These are phyloP conservation scores for Pseudocheirus occidentalis DNA, from an alignment of 2,797 vertebrate genomes.

Conservation along the genomic window DNA sequence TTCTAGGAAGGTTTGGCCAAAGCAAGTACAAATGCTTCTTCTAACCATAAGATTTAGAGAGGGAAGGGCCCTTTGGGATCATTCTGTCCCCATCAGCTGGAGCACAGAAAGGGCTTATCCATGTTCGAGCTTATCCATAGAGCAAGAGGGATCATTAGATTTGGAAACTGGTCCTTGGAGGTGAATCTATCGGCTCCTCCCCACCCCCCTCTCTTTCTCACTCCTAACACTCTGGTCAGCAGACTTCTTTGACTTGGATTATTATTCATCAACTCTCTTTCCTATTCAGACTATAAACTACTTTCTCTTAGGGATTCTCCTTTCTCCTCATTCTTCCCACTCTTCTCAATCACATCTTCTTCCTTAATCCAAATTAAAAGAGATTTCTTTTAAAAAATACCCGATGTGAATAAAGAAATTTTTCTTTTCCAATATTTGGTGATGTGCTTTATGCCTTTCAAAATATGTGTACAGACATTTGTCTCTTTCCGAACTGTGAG, in stretches of 20 bases:
- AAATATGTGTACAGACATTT: background rate
- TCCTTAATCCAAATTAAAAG: background rate
- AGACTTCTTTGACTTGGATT: background rate
- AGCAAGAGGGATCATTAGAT: background rate
- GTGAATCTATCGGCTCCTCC: background rate
- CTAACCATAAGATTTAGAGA: background rate
- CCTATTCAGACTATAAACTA: background rate
- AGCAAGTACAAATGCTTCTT: background rate
- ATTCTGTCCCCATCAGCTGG: background rate
- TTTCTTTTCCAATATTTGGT: background rate
- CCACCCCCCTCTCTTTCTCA: background rate
- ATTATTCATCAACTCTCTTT: background rate
- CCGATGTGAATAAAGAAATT: background rate
- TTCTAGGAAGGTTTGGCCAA: background rate
- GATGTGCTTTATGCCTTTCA: background rate
- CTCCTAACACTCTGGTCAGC: background rate
- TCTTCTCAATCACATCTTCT: background rate
- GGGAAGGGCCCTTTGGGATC: background rate
- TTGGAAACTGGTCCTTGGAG: background rate
- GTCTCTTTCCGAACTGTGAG: background rate
- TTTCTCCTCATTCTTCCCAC: background rate
- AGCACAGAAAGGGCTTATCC: background rate
- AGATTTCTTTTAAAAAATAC: background rate
- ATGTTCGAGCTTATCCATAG: background rate
- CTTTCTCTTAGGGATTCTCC: background rate